Base-by-base conservation (phyloP, 2,113 vertebrate genomes). In the Pelecanoides urinatrix region DNA sequence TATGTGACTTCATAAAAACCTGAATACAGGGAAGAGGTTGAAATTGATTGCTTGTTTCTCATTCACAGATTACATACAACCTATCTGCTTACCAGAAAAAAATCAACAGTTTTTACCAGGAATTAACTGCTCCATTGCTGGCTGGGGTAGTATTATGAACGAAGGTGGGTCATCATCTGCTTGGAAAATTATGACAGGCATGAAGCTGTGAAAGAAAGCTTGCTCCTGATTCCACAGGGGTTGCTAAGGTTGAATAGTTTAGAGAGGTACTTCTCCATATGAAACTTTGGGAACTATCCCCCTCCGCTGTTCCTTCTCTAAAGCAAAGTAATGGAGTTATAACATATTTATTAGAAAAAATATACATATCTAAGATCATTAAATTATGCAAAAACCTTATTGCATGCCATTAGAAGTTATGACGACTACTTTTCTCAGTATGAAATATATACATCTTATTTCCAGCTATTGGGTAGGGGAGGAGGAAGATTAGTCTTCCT, bases 71-170 rank as follows among this genome's bases (percentile, higher is more conserved):
- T 98, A 97, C 44, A 97, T 99, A 91, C 98, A 99, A 92, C 99
- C 99, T 7, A 96, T 99, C 84, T 99, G 99, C 94, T 97, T 99
- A 44, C 98, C 99, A 26, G 97, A 98, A 86, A 78, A 96, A 52
- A 97, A 94, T 32, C 97, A 98, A 58, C 65, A 95, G 22, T 97
- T 99, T 88, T 40, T 97, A 72, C 94, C 97, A 59, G 99, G 98
- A 96, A 98, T n/a, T 26, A 97, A 88, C 25, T 99, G 99, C 91
- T 98, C 97, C 36, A 98, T 99, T 63, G 98, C 99, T 91, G 99
- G 99, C 18, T 99, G 99, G 99, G 99, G 99, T 23, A 19, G 1
- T 2, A n/a, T 95, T 52, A 7, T 0, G 9, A 2, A 86, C 5
- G 52, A 63, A 88, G 98, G 98, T 98, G 75, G n/a, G 96, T 96